Base-by-base conservation (phyloP, 2,797 vertebrate species). In the Phrynocephalus guinanensis region DNA sequence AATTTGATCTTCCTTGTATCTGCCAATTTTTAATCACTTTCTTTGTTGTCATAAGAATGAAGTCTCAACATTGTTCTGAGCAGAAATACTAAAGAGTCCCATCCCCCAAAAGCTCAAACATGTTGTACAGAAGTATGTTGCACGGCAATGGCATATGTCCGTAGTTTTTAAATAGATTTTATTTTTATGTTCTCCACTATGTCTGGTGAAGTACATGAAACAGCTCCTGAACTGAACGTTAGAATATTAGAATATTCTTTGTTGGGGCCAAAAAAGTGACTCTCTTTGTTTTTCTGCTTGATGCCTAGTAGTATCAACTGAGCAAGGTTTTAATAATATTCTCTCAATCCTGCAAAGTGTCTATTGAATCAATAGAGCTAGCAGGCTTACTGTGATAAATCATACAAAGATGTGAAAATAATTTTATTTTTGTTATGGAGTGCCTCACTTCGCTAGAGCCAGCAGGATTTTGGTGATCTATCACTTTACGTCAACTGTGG, bases 291-390 rank as follows among this genome's bases (percentile, higher is more conserved):
- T 66, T 63, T 86, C 90, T 78, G 11, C 26, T 83, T 91, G 87
- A 72, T 87, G 85, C 1, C 1, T 7, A 83, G 6, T 10, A n/a
- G 86, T 86, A 84, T 38, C 89, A 90, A 52, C 18, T 63, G 18
- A 71, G 87, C n/a, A 60, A 66, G 50, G 8, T 77, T 92, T 92
- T 89, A 93, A 89, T 92, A 89, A 87, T 83, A 73, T 82, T 84
- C n/a, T 86, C 88, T 86, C 56, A 91, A 77, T 44, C 15, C 20
- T 70, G 48, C 80, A 85, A 82, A 66, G 70, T 83, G 70, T 79
- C 81, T 70, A 48, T 86, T 90, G 84, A 93, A 83, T 89, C 88
- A 89, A 89, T 86, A 78, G 85, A 92, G 87, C 77, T 24, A 89
- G 16, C n/a, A 87, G 75, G 24, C 72, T 81, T 84, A 79, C 15